Evolutionary conservation across 1,140 invertebrate genomes (phyloP).

Genomic region (Drosophila subobscura): DNA sequence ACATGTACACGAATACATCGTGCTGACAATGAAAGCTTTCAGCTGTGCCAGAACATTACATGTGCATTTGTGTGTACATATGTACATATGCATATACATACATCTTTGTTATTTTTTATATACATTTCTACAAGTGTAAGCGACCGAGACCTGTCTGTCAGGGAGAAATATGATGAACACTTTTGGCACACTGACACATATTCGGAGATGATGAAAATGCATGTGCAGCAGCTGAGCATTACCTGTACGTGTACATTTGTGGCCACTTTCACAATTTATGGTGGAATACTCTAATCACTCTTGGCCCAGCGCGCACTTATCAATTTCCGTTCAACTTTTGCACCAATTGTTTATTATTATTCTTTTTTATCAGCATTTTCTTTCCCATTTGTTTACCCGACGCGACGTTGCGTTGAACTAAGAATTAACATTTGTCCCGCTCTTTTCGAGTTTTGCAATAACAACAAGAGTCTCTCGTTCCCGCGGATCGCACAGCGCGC

Average conservation of each 20-base stretch:
- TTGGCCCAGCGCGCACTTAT: slow-evolving; percentile 34
- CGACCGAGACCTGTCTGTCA: slow-evolving; percentile 10
- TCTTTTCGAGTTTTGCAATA: slow-evolving; percentile 31
- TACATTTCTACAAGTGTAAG: slow-evolving; percentile 10
- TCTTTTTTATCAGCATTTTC: slow-evolving; percentile 51
- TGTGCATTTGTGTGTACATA: slow-evolving; percentile 19
- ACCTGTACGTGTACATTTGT: slow-evolving; percentile 52
- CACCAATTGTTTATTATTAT: slow-evolving; percentile 45
- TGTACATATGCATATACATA: slow-evolving; percentile 2
- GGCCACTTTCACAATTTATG: slow-evolving; percentile 44
- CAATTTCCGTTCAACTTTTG: slow-evolving; percentile 59
- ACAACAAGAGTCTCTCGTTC: slow-evolving; percentile 23
- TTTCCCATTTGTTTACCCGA: slow-evolving; percentile 28
- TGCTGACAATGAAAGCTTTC: slow-evolving; percentile 56
- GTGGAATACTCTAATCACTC: background rate
- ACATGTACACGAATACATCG: too few relatives aligned
- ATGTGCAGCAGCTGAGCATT: too few relatives aligned
- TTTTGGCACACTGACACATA: slow-evolving; percentile 74
- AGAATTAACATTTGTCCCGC: slow-evolving; percentile 33
- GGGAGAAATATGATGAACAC: slow-evolving; percentile 25
- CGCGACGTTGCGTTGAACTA: slow-evolving; percentile 20
- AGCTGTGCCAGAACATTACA: slow-evolving; percentile 3
- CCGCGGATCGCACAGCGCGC: slow-evolving; percentile 19
- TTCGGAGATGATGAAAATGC: background rate
- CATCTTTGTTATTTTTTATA: background rate